These are phyloP conservation scores for Cheilosia variabilis DNA, from an alignment of 2,888 invertebrate species.

Conservation along the genomic window DNA sequence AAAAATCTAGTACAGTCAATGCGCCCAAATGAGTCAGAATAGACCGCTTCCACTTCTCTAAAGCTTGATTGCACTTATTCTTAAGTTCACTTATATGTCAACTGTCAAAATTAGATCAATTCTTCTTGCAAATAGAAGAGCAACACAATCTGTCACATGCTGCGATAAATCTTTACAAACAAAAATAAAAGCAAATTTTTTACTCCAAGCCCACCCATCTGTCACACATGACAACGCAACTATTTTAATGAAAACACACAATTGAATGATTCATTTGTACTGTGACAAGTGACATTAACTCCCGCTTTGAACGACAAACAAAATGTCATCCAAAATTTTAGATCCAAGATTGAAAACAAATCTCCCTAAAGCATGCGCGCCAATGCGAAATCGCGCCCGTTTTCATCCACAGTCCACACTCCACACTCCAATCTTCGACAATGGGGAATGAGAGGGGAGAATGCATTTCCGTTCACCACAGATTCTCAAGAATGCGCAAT, in stretches of 20 bases:
- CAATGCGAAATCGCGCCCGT: conserved; percentile 59
- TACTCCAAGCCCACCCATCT: conserved; percentile 44
- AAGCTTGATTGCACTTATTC: not conserved
- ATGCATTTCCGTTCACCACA: conserved; percentile 45
- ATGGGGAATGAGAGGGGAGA: not conserved
- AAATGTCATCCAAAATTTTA: conserved; percentile 9
- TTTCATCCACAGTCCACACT: conserved; percentile 50
- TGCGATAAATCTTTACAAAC: conserved; percentile 52
- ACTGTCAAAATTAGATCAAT: not conserved
- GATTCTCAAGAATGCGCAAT: conserved; percentile 76
- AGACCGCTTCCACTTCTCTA: not conserved
- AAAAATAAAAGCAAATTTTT: conserved; percentile 45
- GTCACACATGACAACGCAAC: conserved; percentile 61
- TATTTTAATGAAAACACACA: conserved; percentile 44
- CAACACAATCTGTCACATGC: conserved; percentile 9
- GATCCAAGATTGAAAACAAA: conserved; percentile 3
- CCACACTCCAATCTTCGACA: conserved; percentile 25
- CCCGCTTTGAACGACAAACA: conserved; percentile 41
- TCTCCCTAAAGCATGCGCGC: conserved; percentile 60
- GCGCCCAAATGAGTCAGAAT: not conserved
- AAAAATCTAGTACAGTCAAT: not conserved
- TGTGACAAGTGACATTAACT: conserved; percentile 41
- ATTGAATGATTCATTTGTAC: conserved; percentile 42
- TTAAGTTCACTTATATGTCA: not conserved
- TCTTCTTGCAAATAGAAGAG: not conserved